Base-by-base conservation (phyloP, 2,113 vertebrate species). In the Toxotes chatareus region DNA sequence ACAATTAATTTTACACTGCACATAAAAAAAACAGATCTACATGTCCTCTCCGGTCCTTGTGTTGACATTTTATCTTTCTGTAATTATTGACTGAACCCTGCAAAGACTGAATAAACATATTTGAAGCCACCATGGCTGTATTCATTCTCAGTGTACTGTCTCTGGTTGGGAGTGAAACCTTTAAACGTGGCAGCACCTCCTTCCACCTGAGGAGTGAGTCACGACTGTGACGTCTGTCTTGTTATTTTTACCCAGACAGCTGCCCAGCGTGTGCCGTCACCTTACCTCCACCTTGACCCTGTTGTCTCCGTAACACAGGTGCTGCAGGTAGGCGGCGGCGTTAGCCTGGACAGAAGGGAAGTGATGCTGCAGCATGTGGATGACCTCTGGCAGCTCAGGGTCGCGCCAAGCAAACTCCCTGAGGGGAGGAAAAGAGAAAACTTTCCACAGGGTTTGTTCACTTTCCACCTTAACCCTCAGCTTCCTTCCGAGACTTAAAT, bases 271-370 rank as follows among this genome's bases (percentile, higher is more conserved):
- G 61, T 11, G 12, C n/a, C 4, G 5, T 65, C 67, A 21, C 65
- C 80, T 79, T 47, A 95, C 95, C 97, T 99, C 97, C 4, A 94
- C 94, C 85, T 99, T 99, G 36, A 98, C 95, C 88, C 96, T 94
- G 95, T 98, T 98, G 89, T 99, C 98, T 2, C 98, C 97, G 95
- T 99, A 99, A 93, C 98, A 99, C 84, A 99, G 92, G 91, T 99
- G 98, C 95, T 99, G 98, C 89, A 99, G 89, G 70, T 99, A 99
- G 76, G 98, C 98, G 0, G 98, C 98, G 0, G 98, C 98, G 0
- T 99, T 99, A 80, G 97, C 97, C 89, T 99, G 98, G 19, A 99
- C 98, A 0, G 98, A 99, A 0, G 98, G 98, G 89, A 99, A 99
- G 88, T 95, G 94, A 70, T 95, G 95, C 93, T 95, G 95, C 82